These are phyloP conservation scores for Chrysochloris asiatica DNA, from an alignment of 2,113 vertebrate species.

Conservation along the genomic window DNA sequence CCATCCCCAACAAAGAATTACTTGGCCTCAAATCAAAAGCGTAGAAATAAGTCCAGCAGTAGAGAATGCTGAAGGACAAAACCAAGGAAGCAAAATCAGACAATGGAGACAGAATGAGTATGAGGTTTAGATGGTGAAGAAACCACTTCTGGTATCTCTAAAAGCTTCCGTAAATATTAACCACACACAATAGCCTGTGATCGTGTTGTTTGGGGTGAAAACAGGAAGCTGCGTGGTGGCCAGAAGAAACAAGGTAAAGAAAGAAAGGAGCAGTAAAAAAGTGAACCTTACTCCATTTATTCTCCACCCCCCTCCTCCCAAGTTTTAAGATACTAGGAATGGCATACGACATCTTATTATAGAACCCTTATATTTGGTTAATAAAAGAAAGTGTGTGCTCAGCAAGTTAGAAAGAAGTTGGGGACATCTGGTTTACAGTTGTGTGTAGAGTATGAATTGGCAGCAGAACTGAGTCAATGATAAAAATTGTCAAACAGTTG, in stretches of 20 bases:
- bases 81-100: neutral
- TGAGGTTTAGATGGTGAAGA: neutral
- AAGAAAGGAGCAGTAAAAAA: neutral
- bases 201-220: neutral
- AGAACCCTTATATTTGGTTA: neutral
- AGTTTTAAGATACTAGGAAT: neutral
- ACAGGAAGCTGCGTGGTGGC: neutral
- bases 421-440: neutral
- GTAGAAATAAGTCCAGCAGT: neutral
- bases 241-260: neutral
- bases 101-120: neutral
- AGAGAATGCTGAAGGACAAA: neutral
- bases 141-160: neutral
- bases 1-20: neutral
- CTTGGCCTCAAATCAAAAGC: neutral
- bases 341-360: neutral
- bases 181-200: no score
- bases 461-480: neutral
- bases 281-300: accelerated
- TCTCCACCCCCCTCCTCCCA: neutral
- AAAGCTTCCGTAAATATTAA: neutral
- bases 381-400: neutral
- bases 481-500: neutral
- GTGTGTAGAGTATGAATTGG: neutral
- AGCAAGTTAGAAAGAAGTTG: neutral